Evolutionary conservation across 2,888 invertebrate species (phyloP), one percentile per base, ranked within the genome.

Genomic region (Drosophila helvetica): DNA sequence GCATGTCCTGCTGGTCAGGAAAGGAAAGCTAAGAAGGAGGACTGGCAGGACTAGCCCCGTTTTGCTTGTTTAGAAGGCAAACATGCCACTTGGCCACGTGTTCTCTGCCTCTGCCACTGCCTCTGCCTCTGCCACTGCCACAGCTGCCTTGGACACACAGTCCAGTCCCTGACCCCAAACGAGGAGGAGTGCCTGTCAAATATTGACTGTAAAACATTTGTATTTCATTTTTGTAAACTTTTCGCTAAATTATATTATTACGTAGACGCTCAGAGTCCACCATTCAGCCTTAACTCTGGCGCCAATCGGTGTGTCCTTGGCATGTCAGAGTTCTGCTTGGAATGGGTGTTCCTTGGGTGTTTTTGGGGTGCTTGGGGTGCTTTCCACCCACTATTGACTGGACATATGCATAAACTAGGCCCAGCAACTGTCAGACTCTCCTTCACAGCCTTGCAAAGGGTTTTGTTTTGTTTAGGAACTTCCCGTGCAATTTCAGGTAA

Each of bases 131-230:
- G 22, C 22, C 52, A 30, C 42, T 58, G n/a, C 51, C 30, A 33
- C 4, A 33, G n/a, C 47, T 33, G 33, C 38, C 38, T 33, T 38
- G 10, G 9, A 19, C 50, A 50, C n/a, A 51, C 42, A 22, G 25
- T 19, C 17, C 43, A 25, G 19, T 27, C 12, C 45, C 2, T 2
- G 15, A 15, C 15, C 10, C n/a, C 33, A 33, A 33, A 33, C 1
- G 12, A 57, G 68, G 45, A 56, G 60, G 46, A 51, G 10, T 59
- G 47, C 55, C 68, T 60, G 82, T 77, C 87, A 75, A 81, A 87
- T 77, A 81, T 82, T 82, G 78, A 79, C 81, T 62, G 47, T 66
- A 47, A 64, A 75, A 74, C 56, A 67, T 85, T 84, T 86, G 70
- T 81, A 80, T 66, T 74, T 67, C 45, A 60, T 75, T 70, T 66